Evolutionary conservation across 2,888 invertebrate genomes (phyloP), one percentile per base, ranked within the genome.

Genomic region (Clepsis dumicolana): DNA sequence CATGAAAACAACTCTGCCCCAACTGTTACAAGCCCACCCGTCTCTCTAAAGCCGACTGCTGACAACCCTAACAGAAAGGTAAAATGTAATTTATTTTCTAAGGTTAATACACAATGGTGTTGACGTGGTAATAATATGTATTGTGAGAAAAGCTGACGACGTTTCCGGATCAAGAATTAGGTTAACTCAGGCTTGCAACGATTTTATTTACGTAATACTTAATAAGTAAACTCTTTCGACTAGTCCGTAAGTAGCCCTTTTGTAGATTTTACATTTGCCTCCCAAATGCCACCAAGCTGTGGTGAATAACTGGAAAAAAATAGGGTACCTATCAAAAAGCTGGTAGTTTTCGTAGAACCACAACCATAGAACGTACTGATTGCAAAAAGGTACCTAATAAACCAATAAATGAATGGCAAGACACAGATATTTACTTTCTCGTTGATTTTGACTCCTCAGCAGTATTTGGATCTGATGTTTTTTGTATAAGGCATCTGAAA

Each of bases 41-140:
- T 12, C 21, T 48, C 0, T 2, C 7, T 4, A 24, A 21, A 48
- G 21, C 12, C 21, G 1, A 48, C 21, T 21, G 12, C 21, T 12
- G 48, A 12, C 48, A 48, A 48, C 48, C 48, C 48, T 48, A 48
- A n/a, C 21, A 10, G 12, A 21, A 56, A 24, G 21, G 56, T 56
- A 56, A 35, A 44, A 35, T 56, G 56, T 56, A 35, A 56, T 56
- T 56, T 35, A 7, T 56, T n/a, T 56, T 56, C 35, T 35, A 56
- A 21, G 21, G 35, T 21, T 56, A 56, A 56, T 56, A 35, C 18
- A 35, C 29, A 21, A 56, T 21, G 35, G 56, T 14, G 54, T 14
- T 56, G 56, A 56, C 56, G 35, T 24, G 25, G 21, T 48, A 48
- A 48, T 18, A 21, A 48, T 21, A 21, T 48, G 56, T 56, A 21